These are phyloP conservation scores for Drosophila mulleri DNA, from an alignment of 2,888 invertebrate genomes.

Conservation along the genomic window DNA sequence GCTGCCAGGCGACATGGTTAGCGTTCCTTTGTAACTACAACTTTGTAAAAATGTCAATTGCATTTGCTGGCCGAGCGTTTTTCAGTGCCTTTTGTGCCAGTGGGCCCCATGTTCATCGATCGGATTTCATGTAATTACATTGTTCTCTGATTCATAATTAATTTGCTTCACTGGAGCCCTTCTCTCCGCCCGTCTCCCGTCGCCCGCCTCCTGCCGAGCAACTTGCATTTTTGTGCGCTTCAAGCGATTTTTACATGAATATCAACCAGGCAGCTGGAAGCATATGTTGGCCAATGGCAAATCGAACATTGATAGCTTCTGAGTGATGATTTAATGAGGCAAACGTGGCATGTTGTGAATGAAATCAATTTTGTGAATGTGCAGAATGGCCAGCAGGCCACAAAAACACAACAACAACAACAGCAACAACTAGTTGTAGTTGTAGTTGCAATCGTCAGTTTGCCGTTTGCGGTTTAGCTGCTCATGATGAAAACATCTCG, in stretches of 20 bases:
- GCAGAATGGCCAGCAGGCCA: constrained; percentile 61
- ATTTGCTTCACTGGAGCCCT: constrained; percentile 52
- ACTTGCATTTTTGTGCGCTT: constrained; percentile 67
- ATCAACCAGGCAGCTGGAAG: constrained; percentile 42
- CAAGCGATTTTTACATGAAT: constrained; percentile 73
- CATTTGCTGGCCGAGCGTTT: constrained; percentile 52
- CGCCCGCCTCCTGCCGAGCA: not conserved
- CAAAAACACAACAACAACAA: not conserved
- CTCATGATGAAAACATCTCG: constrained; percentile 61
- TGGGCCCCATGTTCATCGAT: constrained; percentile 74
- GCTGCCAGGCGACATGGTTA: constrained; percentile 52
- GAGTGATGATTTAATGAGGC: constrained; percentile 81
- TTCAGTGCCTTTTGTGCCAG: constrained; percentile 51
- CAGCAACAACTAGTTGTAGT: constrained; percentile 24
- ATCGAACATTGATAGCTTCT: constrained; percentile 79
- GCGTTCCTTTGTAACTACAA: constrained; percentile 63
- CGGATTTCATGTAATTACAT: constrained; percentile 83
- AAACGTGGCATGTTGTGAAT: constrained; percentile 81
- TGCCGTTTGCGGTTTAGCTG: constrained; percentile 11
- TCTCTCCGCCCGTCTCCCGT: not conserved
- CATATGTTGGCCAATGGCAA: constrained; percentile 53
- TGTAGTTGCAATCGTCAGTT: constrained; percentile 17
- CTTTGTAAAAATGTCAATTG: constrained; percentile 82
- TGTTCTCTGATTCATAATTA: constrained; percentile 83
- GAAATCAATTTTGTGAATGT: constrained; percentile 81